Evolutionary conservation across 2,888 invertebrate species (phyloP).

Genomic region (Allygus modestus): DNA sequence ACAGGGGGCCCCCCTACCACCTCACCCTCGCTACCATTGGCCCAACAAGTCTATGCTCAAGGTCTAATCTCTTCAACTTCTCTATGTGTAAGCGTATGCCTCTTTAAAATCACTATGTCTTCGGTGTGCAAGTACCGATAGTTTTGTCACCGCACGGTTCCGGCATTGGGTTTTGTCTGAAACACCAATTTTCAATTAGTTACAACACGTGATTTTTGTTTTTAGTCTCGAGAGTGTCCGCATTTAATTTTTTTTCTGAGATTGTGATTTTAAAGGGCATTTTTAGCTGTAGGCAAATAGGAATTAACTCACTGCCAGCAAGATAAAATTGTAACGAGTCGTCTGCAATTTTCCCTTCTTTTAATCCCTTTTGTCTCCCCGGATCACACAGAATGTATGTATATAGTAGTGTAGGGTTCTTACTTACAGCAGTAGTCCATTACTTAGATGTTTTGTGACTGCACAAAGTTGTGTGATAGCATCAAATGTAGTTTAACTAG

Average conservation of each 20-base stretch:
- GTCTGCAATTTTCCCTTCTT: constrained; percentile 21
- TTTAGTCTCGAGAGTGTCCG: constrained; percentile 65
- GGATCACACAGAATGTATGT: not conserved
- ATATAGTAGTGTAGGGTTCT: constrained; percentile 34
- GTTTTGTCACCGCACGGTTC: constrained; percentile 9
- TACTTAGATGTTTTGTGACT: constrained; percentile 5
- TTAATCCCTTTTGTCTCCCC: not conserved
- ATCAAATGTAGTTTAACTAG: constrained; percentile 20
- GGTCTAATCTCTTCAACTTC: constrained; percentile 34
- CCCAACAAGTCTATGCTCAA: constrained; percentile 62
- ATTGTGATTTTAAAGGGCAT: constrained; percentile 48
- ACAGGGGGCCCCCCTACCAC: constrained; percentile 59
- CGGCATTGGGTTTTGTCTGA: not conserved
- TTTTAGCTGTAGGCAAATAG: constrained; percentile 54
- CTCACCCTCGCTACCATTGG: constrained; percentile 64
- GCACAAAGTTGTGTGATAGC: constrained; percentile 55
- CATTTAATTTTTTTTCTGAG: constrained; percentile 5
- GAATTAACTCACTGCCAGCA: constrained; percentile 50
- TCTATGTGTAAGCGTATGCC: not conserved
- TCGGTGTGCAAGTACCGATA: too few species aligned
- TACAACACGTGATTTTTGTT: constrained; percentile 5
- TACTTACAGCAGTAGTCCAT: constrained; percentile 33
- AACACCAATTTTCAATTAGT: constrained; percentile 28
- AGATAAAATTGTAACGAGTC: not conserved
- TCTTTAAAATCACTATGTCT: constrained; percentile 43